Base-by-base conservation (phyloP, 2,797 vertebrate species). In the Melanotaenia nigrans region DNA sequence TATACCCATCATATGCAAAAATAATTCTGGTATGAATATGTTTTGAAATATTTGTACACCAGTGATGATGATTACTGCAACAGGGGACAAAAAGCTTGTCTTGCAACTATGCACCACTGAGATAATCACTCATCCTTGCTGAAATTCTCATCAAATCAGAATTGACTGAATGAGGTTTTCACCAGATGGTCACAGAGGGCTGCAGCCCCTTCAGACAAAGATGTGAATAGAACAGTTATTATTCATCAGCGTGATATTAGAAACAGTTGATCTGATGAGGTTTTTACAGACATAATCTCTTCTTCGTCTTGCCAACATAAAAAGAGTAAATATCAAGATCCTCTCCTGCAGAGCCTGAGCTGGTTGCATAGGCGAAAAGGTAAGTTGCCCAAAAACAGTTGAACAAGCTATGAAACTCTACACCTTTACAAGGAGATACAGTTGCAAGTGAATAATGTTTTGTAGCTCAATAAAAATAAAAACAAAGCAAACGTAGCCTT, bases 111-210 rank as follows among this genome's bases (percentile, higher is more conserved):
- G 51, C 12, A 67, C n/a, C 7, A 20, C 49, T 14, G 63, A 51
- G 42, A 70, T 13, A 59, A 49, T 24, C 33, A 3, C 5, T 54
- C 32, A 53, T 32, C 7, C 12, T 58, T 33, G 30, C 59, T 24
- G 10, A 14, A 11, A 42, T 49, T n/a, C 9, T 16, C 0, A 14
- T 59, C 45, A 65, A 38, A 49, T 47, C 28, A 51, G 18, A 70
- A 71, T 20, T 13, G 1, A 74, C 40, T 58, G 56, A 67, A 71
- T 67, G 54, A 68, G 36, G 24, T 42, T 69, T 73, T 66, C 1
- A 38, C 25, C 77, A 82, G 74, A 70, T 68, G 70, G 64, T 14
- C 51, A 59, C 56, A 62, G 56, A 65, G 65, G 35, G 54, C 32
- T 55, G 65, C 25, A 51, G 62, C 14, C 30, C 24, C 51, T 59